phyloP scores from a whole-genome alignment of 2,888 invertebrate species.

The Mactromeris polynyma region DNA sequence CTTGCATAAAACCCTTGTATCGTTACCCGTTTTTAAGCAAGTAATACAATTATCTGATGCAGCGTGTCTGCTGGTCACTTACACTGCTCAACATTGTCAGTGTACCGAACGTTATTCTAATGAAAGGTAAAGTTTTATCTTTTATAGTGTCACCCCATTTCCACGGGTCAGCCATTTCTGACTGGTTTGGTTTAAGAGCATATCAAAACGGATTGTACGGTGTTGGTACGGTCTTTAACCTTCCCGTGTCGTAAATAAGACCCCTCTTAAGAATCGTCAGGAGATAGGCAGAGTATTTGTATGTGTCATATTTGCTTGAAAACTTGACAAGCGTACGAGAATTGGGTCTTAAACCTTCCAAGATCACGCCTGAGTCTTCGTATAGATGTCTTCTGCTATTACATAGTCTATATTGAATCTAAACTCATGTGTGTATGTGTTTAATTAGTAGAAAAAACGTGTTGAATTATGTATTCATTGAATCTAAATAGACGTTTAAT shows the following conservation, averaged over 20 bases:
- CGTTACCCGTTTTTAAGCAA: not conserved
- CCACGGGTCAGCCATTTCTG: no score
- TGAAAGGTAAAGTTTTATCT: no score
- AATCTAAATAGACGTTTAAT: constrained; percentile 19
- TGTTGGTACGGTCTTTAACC: constrained; percentile 1
- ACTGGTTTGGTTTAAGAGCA: not conserved
- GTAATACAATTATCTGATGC: not conserved
- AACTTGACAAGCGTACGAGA: not conserved
- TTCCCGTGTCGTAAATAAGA: not conserved
- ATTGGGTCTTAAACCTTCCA: not conserved
- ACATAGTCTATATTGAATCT: not conserved
- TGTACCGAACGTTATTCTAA: not conserved
- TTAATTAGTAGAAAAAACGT: not conserved
- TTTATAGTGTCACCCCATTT: no score
- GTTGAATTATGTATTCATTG: constrained; percentile 6
- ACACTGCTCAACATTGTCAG: not conserved
- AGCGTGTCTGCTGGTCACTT: not conserved
- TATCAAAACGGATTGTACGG: not conserved
- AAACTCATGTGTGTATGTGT: not conserved
- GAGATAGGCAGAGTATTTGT: not conserved
- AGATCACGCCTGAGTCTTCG: not conserved
- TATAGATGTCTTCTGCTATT: not conserved
- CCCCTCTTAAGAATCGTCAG: not conserved
- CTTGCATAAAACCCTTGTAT: not conserved
- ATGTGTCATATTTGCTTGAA: not conserved